A percentile compares a stretch with the other conserved stretches of the same genome.
These are phyloP conservation scores for Rhynchophorus ferrugineus DNA, from an alignment of 1,140 invertebrate species.

Conservation along the genomic window DNA sequence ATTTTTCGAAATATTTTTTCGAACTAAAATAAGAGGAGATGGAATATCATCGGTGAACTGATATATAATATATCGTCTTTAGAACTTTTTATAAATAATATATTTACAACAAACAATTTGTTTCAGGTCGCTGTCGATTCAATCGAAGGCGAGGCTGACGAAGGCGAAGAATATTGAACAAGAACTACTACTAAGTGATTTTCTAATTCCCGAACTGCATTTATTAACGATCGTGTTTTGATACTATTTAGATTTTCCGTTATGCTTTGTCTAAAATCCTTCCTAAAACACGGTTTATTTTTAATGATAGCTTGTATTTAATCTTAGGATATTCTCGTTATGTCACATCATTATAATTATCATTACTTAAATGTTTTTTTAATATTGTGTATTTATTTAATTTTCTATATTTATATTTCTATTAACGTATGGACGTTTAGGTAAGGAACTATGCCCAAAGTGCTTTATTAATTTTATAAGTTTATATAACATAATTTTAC, in stretches of 20 bases:
- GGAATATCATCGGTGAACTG: too few relatives aligned
- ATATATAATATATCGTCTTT: too few relatives aligned
- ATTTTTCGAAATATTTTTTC: too few relatives aligned
- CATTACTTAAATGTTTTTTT: neutral
- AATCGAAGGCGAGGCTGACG: conserved; percentile 62
- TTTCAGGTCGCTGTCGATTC: conserved; percentile 55
- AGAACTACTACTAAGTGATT: neutral
- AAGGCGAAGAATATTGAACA: conserved; percentile 60
- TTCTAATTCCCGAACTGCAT: neutral
- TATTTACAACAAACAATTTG: neutral
- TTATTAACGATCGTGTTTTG: neutral
- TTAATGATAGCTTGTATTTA: neutral
- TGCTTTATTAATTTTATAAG: conserved; percentile 2
- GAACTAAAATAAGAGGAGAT: too few relatives aligned
- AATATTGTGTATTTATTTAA: neutral
- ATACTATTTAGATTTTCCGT: neutral
- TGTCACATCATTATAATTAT: neutral
- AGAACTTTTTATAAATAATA: too few relatives aligned
- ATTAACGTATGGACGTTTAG: neutral
- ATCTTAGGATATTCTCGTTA: neutral
- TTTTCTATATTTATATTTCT: neutral
- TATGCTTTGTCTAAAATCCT: neutral
- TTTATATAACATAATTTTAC: conserved; percentile 3
- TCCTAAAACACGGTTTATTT: neutral
- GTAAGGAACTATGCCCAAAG: neutral